These are phyloP conservation scores for Drosophila meridionalis DNA, from an alignment of 2,888 invertebrate genomes.

Conservation along the genomic window DNA sequence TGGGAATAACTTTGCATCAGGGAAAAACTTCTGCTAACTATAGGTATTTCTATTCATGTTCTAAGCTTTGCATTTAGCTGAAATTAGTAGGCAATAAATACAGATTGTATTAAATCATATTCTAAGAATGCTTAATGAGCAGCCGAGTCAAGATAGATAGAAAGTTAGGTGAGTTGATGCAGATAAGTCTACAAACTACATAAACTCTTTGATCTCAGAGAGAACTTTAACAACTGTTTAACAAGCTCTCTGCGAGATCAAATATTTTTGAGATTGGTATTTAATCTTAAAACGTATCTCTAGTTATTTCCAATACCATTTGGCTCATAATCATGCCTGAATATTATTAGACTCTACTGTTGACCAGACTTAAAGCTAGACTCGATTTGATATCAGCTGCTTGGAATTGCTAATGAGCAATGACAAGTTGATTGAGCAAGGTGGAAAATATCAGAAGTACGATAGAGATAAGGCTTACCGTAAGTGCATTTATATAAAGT, in stretches of 20 bases:
- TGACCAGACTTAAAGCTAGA: background rate
- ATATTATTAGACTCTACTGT: background rate
- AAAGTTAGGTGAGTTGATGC: too few relatives aligned
- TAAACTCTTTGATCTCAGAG: too few relatives aligned
- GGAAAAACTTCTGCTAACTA: background rate
- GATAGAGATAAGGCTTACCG: background rate
- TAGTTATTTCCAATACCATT: background rate
- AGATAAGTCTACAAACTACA: too few relatives aligned
- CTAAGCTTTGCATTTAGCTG: too few relatives aligned
- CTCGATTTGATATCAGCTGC: background rate
- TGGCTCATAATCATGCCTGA: background rate
- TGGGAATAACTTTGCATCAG: too few relatives aligned
- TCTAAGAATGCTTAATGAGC: too few relatives aligned
- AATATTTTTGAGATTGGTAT: background rate
- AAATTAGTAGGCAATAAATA: too few relatives aligned
- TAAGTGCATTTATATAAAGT: background rate
- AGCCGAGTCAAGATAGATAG: too few relatives aligned
- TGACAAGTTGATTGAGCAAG: background rate
- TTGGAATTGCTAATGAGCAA: conserved; percentile 2
- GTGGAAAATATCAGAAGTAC: background rate
- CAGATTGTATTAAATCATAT: too few relatives aligned
- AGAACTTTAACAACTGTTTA: background rate
- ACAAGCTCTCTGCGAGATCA: background rate
- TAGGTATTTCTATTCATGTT: background rate
- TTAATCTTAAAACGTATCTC: background rate